These are phyloP conservation scores for Brenthis ino DNA, from an alignment of 2,888 invertebrate species.

Conservation along the genomic window DNA sequence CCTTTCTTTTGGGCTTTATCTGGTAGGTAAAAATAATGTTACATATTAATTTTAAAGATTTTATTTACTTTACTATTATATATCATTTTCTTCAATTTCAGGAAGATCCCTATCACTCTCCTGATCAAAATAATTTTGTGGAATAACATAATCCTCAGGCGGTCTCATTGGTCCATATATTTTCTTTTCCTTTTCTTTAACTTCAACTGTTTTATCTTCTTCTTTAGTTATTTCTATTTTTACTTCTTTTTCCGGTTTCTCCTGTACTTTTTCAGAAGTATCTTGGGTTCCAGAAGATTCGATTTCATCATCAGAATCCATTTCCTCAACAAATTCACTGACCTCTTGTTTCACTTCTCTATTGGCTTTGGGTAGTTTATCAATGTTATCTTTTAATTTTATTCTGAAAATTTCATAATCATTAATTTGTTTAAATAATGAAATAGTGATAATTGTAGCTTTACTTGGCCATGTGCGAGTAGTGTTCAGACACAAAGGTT, in stretches of 20 bases:
- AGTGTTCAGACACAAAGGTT: no score
- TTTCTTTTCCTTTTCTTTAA: slow-evolving; percentile 46
- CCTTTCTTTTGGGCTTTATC: not conserved
- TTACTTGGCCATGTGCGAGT: no score
- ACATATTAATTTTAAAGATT: not conserved
- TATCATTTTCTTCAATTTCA: slow-evolving; percentile 68
- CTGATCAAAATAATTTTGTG: slow-evolving; percentile 72
- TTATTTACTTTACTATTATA: slow-evolving; percentile 31
- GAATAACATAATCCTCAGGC: slow-evolving; percentile 72
- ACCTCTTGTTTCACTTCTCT: slow-evolving; percentile 55
- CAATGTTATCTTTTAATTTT: slow-evolving; percentile 73
- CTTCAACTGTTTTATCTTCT: slow-evolving; percentile 27
- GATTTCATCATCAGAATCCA: slow-evolving; percentile 72
- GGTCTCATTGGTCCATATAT: slow-evolving; percentile 77
- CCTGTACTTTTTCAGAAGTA: slow-evolving; percentile 7
- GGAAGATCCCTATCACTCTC: slow-evolving; percentile 72
- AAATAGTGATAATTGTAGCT: no score
- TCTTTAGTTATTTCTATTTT: slow-evolving; percentile 20
- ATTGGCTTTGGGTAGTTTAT: slow-evolving; percentile 55
- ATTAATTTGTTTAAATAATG: no score
- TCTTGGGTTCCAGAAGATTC: slow-evolving; percentile 34
- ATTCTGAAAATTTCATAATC: slow-evolving; percentile 53
- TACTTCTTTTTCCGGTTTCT: slow-evolving; percentile 22
- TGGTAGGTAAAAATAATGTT: not conserved
- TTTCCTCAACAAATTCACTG: slow-evolving; percentile 79